Evolutionary conservation across 30 jellyfish, hydroid and myxozoan genomes (phyloP).

Genomic region (Hydractinia echinata): DNA sequence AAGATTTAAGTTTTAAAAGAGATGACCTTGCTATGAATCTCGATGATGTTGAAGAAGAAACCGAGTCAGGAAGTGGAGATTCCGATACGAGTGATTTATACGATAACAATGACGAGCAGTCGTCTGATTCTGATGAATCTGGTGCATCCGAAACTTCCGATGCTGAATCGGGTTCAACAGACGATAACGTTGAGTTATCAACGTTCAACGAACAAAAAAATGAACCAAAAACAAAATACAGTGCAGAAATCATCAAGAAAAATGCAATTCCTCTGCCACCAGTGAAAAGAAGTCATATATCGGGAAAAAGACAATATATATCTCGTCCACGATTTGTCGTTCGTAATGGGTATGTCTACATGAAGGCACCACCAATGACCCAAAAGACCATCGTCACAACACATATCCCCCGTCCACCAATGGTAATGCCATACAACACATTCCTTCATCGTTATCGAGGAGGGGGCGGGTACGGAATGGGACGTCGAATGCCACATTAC

Average conservation of each 20-base stretch:
- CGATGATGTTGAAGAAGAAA: slow-evolving; percentile 9
- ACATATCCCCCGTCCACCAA: slow-evolving; percentile 90
- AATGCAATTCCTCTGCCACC: slow-evolving; percentile 17
- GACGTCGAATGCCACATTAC: slow-evolving; percentile 19
- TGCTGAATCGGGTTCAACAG: slow-evolving; percentile 1
- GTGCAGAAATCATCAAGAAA: slow-evolving; percentile 1
- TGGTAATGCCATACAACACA: slow-evolving; percentile 77
- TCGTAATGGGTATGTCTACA: slow-evolving; percentile 74
- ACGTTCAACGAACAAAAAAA: background rate
- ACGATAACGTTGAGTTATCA: background rate
- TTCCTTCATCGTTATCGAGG: slow-evolving; percentile 51
- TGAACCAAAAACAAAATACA: background rate
- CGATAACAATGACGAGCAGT: slow-evolving; percentile 12
- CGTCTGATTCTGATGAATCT: slow-evolving; percentile 20
- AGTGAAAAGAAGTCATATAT: background rate
- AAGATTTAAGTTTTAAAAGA: background rate
- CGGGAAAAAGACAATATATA: slow-evolving; percentile 61
- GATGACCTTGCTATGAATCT: slow-evolving; percentile 14
- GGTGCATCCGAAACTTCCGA: slow-evolving; percentile 26
- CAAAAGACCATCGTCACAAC: slow-evolving; percentile 89
- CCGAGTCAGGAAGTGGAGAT: slow-evolving; percentile 37
- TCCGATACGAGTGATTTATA: slow-evolving; percentile 6
- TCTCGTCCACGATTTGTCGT: slow-evolving; percentile 70
- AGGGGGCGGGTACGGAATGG: slow-evolving; percentile 28
- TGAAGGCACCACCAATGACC: slow-evolving; percentile 90